Evolutionary conservation across 2,113 vertebrate genomes (phyloP), one percentile per base, ranked within the genome.

Genomic region (Pagrus major): DNA sequence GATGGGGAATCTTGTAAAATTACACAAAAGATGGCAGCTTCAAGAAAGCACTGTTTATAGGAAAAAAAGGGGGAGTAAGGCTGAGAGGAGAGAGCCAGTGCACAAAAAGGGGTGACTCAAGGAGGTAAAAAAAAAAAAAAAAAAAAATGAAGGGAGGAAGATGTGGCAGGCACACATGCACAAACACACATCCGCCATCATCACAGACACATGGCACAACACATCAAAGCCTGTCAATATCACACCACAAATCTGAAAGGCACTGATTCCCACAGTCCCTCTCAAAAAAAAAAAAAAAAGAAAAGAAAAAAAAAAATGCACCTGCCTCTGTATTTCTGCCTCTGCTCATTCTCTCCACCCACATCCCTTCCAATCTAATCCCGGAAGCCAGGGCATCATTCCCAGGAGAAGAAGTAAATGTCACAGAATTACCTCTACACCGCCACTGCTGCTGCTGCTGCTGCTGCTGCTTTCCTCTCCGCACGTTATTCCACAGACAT

Each of bases 351-450:
- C 73, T 77, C 76, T 71, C 85, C 84, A 90, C 91, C 88, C 86
- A 84, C 91, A 90, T 75, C 68, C 58, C 76, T 78, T 85, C 68
- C 76, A 85, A 76, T 88, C 70, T 89, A 90, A 90, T 94, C 89
- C 88, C 81, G 31, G 88, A 92, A 91, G 91, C 84, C 71, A 51
- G 75, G 70, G 80, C 83, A 90, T 92, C 88, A 87, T 78, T 90
- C 86, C 76, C 86, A 72, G 61, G 80, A 84, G 76, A 73, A 78
- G 83, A 88, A 81, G 86, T 80, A 89, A 89, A 93, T 90, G 91
- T 93, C 91, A 93, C 64, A 88, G 83, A 83, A 84, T 91, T 93
- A 93, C 93, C 92, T 92, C 78, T 82, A 83, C 47, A 60, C 63
- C 63, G 29, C 69, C 60, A 39, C 71, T 12, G 51, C 71, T 39